phyloP scores from a whole-genome alignment of 2,113 vertebrate species.

The Petroica traversi region DNA sequence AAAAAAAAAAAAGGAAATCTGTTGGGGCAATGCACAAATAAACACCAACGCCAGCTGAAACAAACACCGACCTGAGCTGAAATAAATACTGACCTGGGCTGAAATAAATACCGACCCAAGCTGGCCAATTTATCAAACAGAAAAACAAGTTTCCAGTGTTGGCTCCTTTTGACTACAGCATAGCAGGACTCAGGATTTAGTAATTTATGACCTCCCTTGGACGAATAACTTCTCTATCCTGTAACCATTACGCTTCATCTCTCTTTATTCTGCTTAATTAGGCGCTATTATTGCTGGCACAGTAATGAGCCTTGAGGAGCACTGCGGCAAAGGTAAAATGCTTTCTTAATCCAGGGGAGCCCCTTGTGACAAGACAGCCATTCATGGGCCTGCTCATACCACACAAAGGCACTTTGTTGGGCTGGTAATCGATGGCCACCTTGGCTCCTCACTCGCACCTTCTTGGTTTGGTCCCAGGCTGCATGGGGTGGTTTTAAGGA shows the following conservation, averaged over 20 bases:
- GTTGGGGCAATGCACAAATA: too few species aligned
- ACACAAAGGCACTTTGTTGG: conserved; percentile 37
- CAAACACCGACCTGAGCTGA: neutral
- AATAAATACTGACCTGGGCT: neutral
- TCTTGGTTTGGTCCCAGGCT: neutral
- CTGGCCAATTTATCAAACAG: neutral
- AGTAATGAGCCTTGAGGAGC: conserved; percentile 1
- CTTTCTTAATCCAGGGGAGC: neutral
- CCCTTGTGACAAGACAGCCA: conserved; percentile 13
- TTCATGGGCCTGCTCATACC: neutral
- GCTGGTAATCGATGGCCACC: neutral
- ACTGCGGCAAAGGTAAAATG: conserved; percentile 21
- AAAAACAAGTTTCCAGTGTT: neutral
- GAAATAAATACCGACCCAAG: neutral
- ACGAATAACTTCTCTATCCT: conserved; percentile 15
- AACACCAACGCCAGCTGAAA: neutral
- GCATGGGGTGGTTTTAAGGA: neutral
- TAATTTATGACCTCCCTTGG: neutral
- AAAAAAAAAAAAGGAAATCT: too few species aligned
- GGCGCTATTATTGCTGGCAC: conserved; percentile 45
- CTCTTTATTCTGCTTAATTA: conserved; percentile 58
- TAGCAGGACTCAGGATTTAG: neutral
- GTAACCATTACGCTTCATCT: conserved; percentile 29
- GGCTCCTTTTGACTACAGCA: neutral
- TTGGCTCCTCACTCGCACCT: neutral